phyloP scores from a whole-genome alignment of 2,113 vertebrate species.

The Scartelaos histophorus region DNA sequence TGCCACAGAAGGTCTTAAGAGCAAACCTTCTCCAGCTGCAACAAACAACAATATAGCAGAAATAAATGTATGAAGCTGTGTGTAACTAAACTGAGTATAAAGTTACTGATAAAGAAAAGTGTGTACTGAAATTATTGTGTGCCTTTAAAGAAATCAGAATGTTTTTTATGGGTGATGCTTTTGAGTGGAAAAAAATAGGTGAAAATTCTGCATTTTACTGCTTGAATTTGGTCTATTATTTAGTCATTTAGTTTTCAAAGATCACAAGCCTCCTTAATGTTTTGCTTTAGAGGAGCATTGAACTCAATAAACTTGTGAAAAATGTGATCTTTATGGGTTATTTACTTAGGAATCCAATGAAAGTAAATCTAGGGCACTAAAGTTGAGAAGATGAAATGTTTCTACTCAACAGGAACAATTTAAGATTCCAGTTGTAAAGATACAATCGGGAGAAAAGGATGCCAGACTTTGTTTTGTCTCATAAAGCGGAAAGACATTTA shows the following conservation, averaged over 20 bases:
- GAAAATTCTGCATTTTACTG: neutral
- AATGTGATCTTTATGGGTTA: neutral
- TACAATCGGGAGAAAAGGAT: conserved; percentile 12
- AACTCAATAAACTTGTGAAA: neutral
- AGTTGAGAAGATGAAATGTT: neutral
- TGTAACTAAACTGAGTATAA: conserved; percentile 2
- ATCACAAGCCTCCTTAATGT: neutral
- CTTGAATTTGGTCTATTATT: neutral
- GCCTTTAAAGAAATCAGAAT: conserved; percentile 45
- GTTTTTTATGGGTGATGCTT: neutral
- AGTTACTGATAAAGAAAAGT: conserved; percentile 11
- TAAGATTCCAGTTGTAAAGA: conserved; percentile 31
- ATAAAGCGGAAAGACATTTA: neutral
- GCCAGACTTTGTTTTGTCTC: conserved; percentile 2
- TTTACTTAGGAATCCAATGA: neutral
- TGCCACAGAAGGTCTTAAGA: conserved; percentile 72
- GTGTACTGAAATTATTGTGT: conserved; percentile 42
- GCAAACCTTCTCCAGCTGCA: conserved; percentile 63
- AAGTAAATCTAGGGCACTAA: neutral
- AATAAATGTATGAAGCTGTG: conserved; percentile 57
- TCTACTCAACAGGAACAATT: neutral
- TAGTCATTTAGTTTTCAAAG: neutral
- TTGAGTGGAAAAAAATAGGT: neutral
- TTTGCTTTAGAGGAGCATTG: neutral
- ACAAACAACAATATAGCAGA: conserved; percentile 74